Percentiles rank a stretch among this genome's conserved stretches.
Conservation (phyloP, 2,113 vertebrate genomes). For the Megaceryle maxima region DNA sequence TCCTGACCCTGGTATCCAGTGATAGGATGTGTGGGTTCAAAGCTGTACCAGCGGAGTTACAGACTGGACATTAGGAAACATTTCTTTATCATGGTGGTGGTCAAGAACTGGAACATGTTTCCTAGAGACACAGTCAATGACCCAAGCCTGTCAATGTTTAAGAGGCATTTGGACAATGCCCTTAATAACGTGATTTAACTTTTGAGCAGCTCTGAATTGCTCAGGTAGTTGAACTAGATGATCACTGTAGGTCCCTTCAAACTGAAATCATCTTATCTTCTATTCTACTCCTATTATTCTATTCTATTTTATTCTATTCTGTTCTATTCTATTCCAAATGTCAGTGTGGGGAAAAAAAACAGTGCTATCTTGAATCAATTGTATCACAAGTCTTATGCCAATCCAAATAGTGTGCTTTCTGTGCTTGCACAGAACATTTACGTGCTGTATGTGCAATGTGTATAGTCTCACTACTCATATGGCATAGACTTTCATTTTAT, state of each 20-base stretch:
- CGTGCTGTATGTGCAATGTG: accelerated
- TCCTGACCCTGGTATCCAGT: background rate
- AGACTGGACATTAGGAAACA: background rate
- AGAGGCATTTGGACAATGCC: background rate
- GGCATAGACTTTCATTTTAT: background rate
- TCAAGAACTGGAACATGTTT: background rate
- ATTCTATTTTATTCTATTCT: background rate
- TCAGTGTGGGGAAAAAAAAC: too few relatives aligned
- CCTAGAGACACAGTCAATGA: background rate
- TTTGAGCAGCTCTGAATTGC: background rate
- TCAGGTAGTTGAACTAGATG: background rate
- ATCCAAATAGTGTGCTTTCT: background rate
- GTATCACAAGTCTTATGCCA: background rate
- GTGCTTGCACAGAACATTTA: background rate
- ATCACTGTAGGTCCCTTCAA: background rate
- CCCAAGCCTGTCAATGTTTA: background rate
- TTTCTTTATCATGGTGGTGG: background rate
- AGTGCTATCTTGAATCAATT: background rate
- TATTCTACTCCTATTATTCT: too few relatives aligned
- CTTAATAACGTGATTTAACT: background rate
- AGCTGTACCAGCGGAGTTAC: background rate
- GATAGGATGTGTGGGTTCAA: background rate
- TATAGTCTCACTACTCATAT: background rate
- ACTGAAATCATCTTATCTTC: background rate
- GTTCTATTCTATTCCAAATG: background rate